phyloP scores from a whole-genome alignment of 2,113 vertebrate species.

The Pao palembangensis region DNA sequence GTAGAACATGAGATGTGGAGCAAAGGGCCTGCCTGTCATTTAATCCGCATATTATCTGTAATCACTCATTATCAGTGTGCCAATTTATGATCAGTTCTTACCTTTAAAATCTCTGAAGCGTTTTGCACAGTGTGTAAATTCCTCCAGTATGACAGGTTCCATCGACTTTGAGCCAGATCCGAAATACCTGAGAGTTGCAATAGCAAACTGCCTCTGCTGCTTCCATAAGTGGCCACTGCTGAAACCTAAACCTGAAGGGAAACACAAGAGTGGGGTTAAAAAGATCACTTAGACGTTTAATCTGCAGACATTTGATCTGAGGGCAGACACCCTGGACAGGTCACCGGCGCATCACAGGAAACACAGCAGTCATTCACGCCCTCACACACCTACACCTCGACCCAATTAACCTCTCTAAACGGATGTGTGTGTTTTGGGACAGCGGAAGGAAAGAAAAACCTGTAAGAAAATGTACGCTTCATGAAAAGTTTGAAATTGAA shows the following conservation, averaged over 20 bases:
- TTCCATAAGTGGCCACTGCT: constrained; percentile 60
- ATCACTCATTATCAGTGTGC: not conserved
- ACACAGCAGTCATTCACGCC: too few species aligned
- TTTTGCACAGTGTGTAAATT: constrained; percentile 46
- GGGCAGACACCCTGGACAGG: not conserved
- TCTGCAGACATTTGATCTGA: not conserved
- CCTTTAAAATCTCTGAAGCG: constrained; percentile 12
- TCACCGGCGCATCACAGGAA: too few species aligned
- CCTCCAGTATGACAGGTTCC: constrained; percentile 74
- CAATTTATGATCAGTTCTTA: not conserved
- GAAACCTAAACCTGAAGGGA: constrained; percentile 25
- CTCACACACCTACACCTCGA: too few species aligned
- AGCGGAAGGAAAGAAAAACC: too few species aligned
- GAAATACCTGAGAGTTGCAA: constrained; percentile 73
- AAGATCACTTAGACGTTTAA: not conserved
- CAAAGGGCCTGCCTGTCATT: not conserved
- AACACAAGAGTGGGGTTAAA: not conserved
- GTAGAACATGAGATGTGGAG: constrained; percentile 72
- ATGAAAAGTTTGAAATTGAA: too few species aligned
- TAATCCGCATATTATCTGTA: too few species aligned
- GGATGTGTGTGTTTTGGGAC: too few species aligned
- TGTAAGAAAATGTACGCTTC: too few species aligned
- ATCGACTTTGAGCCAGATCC: constrained; percentile 71
- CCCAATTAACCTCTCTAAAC: too few species aligned
- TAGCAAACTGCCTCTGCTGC: constrained; percentile 68